Evolutionary conservation across 2,888 invertebrate genomes (phyloP).

Genomic region (Opisthograptis luteolata): DNA sequence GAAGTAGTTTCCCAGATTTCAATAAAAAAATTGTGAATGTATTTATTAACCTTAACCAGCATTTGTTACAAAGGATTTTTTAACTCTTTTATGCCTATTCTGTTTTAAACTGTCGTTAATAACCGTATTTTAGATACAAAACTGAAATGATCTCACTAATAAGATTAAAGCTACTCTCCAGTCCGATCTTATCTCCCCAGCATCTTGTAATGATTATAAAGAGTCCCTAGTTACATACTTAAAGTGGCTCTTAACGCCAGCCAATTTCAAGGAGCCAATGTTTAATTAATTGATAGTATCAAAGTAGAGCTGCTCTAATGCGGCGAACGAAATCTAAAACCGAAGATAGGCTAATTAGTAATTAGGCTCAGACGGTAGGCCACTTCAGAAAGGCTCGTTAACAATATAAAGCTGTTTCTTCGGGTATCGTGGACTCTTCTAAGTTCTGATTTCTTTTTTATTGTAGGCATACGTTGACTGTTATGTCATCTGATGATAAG

Average conservation of each 20-base stretch:
- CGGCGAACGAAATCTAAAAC: conserved; percentile 22
- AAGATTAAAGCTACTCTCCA: conserved; percentile 1
- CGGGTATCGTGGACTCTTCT: not conserved
- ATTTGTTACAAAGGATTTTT: too few species aligned
- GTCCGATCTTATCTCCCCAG: conserved; percentile 1
- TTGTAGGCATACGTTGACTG: too few species aligned
- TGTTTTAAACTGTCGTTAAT: too few species aligned
- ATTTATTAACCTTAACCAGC: too few species aligned
- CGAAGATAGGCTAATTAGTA: conserved; percentile 20
- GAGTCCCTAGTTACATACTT: conserved; percentile 8
- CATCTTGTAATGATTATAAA: conserved; percentile 13
- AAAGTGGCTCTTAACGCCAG: conserved; percentile 15
- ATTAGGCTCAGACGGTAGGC: conserved; percentile 16
- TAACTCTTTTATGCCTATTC: too few species aligned
- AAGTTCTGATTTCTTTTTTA: too few species aligned
- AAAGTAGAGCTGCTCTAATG: conserved; percentile 18
- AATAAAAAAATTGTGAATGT: too few species aligned
- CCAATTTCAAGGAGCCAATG: conserved; percentile 28
- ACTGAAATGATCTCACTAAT: conserved; percentile 18
- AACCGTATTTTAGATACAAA: too few species aligned
- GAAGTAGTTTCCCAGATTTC: too few species aligned
- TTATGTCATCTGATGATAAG: too few species aligned
- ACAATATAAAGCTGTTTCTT: not conserved
- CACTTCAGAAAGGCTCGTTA: conserved; percentile 1
- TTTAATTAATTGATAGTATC: conserved; percentile 39